A percentile compares a stretch with the other conserved stretches of the same genome.
phyloP scores from a whole-genome alignment of 2,888 invertebrate genomes.

The Thymelicus lineola region DNA sequence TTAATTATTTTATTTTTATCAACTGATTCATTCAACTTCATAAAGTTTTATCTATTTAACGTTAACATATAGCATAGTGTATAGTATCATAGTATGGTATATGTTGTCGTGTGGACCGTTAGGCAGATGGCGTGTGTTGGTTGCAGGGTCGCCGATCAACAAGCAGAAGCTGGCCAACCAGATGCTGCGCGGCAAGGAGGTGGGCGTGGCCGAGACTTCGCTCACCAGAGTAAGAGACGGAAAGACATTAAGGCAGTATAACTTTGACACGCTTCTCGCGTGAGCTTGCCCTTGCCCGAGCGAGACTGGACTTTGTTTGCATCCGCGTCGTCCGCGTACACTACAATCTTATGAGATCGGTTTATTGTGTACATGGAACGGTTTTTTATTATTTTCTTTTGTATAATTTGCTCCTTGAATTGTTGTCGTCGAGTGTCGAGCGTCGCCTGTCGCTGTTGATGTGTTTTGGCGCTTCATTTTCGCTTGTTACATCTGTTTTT shows the following conservation, averaged over 20 bases:
- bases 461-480: not conserved
- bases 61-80: no score
- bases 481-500: not conserved
- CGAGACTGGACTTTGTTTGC: slow-evolving; percentile 49
- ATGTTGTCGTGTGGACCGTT: slow-evolving; percentile 48
- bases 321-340: slow-evolving; percentile 20
- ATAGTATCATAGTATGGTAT: not conserved
- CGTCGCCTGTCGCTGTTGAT: slow-evolving; percentile 2
- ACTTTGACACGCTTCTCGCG: slow-evolving; percentile 67
- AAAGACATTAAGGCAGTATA: slow-evolving; percentile 63
- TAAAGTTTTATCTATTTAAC: no score
- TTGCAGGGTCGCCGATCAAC: slow-evolving; percentile 92
- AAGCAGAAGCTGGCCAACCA: slow-evolving; percentile 93
- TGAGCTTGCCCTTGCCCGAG: slow-evolving; percentile 50
- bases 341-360: slow-evolving; percentile 7
- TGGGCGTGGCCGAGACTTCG: slow-evolving; percentile 90
- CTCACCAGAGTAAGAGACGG: slow-evolving; percentile 90
- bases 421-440: slow-evolving; percentile 8
- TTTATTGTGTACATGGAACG: slow-evolving; percentile 19
- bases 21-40: no score
- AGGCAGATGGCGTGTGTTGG: slow-evolving; percentile 66
- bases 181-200: slow-evolving; percentile 88
- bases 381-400: slow-evolving; percentile 14
- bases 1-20: no score
- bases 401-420: not conserved